phyloP scores from a whole-genome alignment of 1,140 invertebrate species.

The Lepidotrigona ventralis region DNA sequence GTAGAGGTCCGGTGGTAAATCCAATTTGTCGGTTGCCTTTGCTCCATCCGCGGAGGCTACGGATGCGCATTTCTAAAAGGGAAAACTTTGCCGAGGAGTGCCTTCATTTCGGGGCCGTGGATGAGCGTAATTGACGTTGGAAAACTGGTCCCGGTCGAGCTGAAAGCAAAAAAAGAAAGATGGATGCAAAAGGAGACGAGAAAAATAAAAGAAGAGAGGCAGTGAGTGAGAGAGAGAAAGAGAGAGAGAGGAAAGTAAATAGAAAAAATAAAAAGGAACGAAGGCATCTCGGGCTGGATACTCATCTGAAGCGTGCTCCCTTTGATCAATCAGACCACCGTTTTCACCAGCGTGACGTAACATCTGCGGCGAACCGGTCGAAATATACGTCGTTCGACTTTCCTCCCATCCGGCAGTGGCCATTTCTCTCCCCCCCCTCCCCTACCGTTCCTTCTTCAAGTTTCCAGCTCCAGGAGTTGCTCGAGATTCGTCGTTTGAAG shows the following conservation, averaged over 20 bases:
- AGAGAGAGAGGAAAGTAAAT: background rate
- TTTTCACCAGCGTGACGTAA: conserved; percentile 40
- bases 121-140: conserved; percentile 46
- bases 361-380: conserved; percentile 26
- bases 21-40: conserved; percentile 30
- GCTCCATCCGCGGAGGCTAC: background rate
- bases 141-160: background rate
- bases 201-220: background rate
- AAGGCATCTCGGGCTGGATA: conserved; percentile 9
- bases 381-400: background rate
- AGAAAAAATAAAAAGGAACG: background rate
- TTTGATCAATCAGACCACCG: conserved; percentile 47
- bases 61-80: conserved; percentile 11
- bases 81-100: conserved; percentile 11
- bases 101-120: conserved; percentile 23
- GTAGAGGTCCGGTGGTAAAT: background rate
- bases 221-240: background rate
- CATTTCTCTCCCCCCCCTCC: background rate
- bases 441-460: too few relatives aligned
- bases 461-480: conserved; percentile 23
- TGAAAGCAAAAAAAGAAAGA: background rate
- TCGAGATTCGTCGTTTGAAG: conserved; percentile 34
- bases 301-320: conserved; percentile 23
- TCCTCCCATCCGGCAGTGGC: background rate
- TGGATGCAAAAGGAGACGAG: background rate